phyloP scores from a whole-genome alignment of 2,888 invertebrate species.

The Oxytorus armatus region DNA sequence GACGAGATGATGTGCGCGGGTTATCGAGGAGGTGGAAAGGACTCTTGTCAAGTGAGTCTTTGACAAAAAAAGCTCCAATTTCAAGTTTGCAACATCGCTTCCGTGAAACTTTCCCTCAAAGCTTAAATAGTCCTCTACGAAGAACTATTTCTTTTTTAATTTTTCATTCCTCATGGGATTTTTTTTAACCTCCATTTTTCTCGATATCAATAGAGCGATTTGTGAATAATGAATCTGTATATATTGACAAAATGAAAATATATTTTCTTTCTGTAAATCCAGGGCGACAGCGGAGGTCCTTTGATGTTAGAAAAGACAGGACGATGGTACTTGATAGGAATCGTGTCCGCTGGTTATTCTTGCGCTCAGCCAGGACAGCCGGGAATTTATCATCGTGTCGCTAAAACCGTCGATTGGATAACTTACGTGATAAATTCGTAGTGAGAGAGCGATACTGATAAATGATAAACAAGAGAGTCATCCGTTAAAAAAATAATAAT shows the following conservation, averaged over 20 bases:
- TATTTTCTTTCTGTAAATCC: conserved; percentile 71
- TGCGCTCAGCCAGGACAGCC: conserved; percentile 97
- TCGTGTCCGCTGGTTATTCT: conserved; percentile 97
- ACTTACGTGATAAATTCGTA: conserved; percentile 87
- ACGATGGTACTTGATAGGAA: conserved; percentile 95
- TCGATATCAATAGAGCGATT: background rate
- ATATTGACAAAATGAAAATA: background rate
- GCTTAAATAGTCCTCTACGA: too few relatives aligned
- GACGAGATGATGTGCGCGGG: conserved; percentile 98
- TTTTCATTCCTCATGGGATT: too few relatives aligned
- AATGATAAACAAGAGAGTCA: conserved; percentile 12
- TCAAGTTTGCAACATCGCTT: too few relatives aligned
- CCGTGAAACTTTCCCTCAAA: too few relatives aligned
- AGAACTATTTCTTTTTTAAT: too few relatives aligned
- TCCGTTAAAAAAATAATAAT: background rate
- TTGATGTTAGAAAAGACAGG: conserved; percentile 95
- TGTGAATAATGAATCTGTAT: conserved; percentile 19
- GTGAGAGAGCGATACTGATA: conserved; percentile 51
- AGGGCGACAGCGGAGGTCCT: conserved; percentile 95
- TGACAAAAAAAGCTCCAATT: too few relatives aligned
- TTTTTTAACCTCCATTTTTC: too few relatives aligned
- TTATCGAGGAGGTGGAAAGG: conserved; percentile 94
- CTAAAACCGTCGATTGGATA: conserved; percentile 97
- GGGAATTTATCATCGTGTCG: conserved; percentile 96
- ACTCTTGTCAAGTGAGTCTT: conserved; percentile 88